Conservation (phyloP, 2,797 vertebrate species). For the Salmo trutta region DNA sequence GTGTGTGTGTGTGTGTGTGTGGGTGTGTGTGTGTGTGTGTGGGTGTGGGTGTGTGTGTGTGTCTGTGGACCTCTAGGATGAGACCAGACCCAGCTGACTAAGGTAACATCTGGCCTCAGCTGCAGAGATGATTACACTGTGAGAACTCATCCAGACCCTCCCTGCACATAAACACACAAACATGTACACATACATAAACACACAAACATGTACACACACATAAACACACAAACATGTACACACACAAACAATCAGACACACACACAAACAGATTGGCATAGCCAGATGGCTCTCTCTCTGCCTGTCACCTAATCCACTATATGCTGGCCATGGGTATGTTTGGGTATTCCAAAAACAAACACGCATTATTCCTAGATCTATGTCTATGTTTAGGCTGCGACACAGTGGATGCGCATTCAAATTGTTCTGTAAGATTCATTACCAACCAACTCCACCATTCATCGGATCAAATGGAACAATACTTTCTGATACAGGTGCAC, state of each 20-base stretch:
- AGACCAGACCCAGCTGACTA: constrained; percentile 65
- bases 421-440: not conserved
- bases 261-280: constrained; percentile 57
- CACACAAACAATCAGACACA: constrained; percentile 21
- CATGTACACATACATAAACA: constrained; percentile 16
- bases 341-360: constrained; percentile 45
- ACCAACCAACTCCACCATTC: not conserved
- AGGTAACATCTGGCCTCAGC: constrained; percentile 72
- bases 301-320: constrained; percentile 56
- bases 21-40: constrained; percentile 1
- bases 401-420: not conserved
- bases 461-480: too few relatives aligned
- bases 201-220: constrained; percentile 19
- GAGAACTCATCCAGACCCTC: constrained; percentile 57
- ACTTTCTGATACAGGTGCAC: not conserved
- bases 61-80: constrained; percentile 37
- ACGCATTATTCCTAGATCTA: not conserved
- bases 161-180: constrained; percentile 28
- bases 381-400: not conserved
- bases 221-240: constrained; percentile 29
- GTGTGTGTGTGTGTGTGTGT: not conserved
- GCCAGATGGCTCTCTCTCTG: constrained; percentile 67
- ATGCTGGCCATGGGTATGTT: constrained; percentile 53
- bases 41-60: not conserved
- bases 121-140: constrained; percentile 69